phyloP scores from a whole-genome alignment of 2,888 invertebrate genomes.

The Harmothoe impar region DNA sequence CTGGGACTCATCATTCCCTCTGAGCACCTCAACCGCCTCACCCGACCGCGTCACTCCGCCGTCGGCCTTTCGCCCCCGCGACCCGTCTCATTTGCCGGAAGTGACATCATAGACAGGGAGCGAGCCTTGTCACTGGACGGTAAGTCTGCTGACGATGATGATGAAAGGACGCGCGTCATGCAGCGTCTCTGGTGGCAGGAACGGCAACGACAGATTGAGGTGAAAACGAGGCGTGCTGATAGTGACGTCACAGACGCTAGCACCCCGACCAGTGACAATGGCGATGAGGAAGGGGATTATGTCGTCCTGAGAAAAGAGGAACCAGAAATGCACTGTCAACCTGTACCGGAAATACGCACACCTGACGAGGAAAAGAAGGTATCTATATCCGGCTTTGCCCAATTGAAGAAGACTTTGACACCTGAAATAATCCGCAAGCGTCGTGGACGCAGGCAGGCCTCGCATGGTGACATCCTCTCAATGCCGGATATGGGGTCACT shows the following conservation, averaged over 20 bases:
- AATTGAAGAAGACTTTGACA: constrained; percentile 7
- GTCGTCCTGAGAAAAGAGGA: not conserved
- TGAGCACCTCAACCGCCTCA: not conserved
- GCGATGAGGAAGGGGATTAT: not conserved
- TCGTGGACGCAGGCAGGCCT: not conserved
- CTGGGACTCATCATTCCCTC: not conserved
- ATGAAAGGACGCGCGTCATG: not conserved
- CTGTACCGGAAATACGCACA: too few relatives aligned
- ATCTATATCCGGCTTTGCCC: not conserved
- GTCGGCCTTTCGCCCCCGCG: not conserved
- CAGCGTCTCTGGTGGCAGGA: constrained; percentile 18
- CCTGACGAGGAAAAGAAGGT: not conserved
- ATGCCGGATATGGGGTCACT: not conserved
- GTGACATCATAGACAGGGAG: not conserved
- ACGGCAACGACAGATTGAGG: constrained; percentile 3
- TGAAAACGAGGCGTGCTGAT: not conserved
- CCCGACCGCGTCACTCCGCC: not conserved
- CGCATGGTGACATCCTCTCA: not conserved
- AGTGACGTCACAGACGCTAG: not conserved
- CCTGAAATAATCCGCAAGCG: not conserved
- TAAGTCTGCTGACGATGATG: not conserved
- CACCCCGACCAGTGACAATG: not conserved
- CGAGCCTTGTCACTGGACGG: not conserved
- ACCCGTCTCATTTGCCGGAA: not conserved
- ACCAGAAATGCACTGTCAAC: not conserved